phyloP scores from a whole-genome alignment of 2,888 invertebrate genomes.

The Drosophila anomalata region DNA sequence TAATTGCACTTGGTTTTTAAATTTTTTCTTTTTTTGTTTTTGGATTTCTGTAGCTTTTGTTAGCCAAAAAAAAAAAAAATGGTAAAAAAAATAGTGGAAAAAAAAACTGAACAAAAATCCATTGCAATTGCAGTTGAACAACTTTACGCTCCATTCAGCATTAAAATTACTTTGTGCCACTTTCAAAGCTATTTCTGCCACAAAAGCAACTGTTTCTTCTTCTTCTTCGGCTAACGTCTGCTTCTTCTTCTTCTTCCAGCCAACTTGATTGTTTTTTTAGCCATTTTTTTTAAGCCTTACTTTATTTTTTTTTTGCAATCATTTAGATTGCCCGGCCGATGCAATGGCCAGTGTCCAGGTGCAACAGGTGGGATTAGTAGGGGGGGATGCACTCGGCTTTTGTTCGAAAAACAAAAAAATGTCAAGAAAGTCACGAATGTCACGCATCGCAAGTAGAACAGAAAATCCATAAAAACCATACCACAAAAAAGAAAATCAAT shows the following conservation, averaged over 20 bases:
- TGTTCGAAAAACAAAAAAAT: conserved; percentile 11
- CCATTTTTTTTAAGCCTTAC: conserved; percentile 25
- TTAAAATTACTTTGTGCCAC: conserved; percentile 78
- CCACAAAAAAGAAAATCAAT: background rate
- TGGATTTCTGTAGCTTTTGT: conserved; percentile 29
- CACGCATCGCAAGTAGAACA: conserved; percentile 17
- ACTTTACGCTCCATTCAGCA: conserved; percentile 79
- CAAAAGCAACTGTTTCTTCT: conserved; percentile 27
- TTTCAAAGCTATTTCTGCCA: conserved; percentile 64
- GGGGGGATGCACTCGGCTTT: background rate
- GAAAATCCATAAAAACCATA: background rate
- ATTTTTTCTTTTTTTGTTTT: conserved; percentile 34
- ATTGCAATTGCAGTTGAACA: conserved; percentile 73
- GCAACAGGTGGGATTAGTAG: conserved; percentile 12
- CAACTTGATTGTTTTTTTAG: conserved; percentile 21
- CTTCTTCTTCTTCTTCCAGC: conserved; percentile 1
- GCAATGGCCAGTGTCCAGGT: conserved; percentile 7
- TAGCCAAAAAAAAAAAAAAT: conserved; percentile 17
- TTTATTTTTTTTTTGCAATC: conserved; percentile 27
- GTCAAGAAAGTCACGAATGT: conserved; percentile 53
- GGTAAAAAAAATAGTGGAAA: conserved; percentile 9
- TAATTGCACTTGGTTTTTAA: conserved; percentile 45
- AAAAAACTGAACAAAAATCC: conserved; percentile 27
- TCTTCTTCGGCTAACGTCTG: conserved; percentile 20
- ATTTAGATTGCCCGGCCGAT: conserved; percentile 28